Base-by-base conservation (phyloP, 2,113 vertebrate genomes). In the Tauraco erythrolophus region DNA sequence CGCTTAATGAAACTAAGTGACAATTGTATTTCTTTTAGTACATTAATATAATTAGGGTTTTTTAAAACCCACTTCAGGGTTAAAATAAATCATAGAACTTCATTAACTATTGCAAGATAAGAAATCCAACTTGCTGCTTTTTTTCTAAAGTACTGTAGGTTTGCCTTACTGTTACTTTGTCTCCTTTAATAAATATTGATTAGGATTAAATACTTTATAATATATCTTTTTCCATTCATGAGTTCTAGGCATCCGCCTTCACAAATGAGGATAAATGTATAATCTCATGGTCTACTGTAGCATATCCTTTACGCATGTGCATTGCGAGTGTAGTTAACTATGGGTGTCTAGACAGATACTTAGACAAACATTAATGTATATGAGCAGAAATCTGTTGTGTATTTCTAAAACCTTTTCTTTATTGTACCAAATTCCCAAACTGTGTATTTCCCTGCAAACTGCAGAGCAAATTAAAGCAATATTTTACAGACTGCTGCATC, bases 221-320 rank as follows among this genome's bases (percentile, higher is more conserved):
- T 65, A 6, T 78, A 84, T 84, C 60, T 77, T 94, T 94, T 87
- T 66, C 88, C 77, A 87, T 89, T 89, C 65, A 68, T 11, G 69
- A 84, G 53, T 89, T 95, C 64, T 89, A 92, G 68, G 69, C 80
- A 94, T 69, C 48, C 69, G 91, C 60, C 84, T 92, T 84, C 80
- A 79, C 86, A 96, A 97, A 97, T 92, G 92, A 97, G 95, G 94
- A 97, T 92, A 92, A 96, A 95, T 92, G 85, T 89, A 91, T 89
- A 89, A 96, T 87, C 90, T 94, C 51, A 53, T 81, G 64, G 88
- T 92, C 68, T 94, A 56, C 60, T 31, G 86, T 94, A 90, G 76
- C 92, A 70, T 64, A 60, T 58, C 71, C 68, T 87, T 92, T 70
- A n/a, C 1, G 4, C 35, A 48, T 76, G 28, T 57, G 65, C 65